Evolutionary conservation across 2,888 invertebrate genomes (phyloP).

Genomic region (Eutolmus rufibarbis): DNA sequence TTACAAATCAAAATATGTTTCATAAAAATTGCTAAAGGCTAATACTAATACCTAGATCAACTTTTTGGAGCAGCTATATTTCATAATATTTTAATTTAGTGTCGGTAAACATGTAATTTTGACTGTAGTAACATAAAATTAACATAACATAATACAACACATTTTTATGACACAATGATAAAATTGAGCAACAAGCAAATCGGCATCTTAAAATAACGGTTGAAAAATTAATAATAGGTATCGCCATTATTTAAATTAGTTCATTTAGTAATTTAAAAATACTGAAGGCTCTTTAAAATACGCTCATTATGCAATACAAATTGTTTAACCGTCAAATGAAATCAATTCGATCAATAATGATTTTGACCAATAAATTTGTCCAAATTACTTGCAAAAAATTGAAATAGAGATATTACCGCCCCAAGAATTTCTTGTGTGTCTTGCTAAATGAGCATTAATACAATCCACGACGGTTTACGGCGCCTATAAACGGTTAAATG

Average conservation of each 20-base stretch:
- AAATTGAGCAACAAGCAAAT: not conserved
- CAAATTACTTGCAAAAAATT: not conserved
- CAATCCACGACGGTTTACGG: not conserved
- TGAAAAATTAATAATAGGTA: not conserved
- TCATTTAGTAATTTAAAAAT: not conserved
- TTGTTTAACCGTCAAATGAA: not conserved
- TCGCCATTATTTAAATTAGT: not conserved
- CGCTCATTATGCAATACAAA: not conserved
- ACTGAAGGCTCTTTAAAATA: too few species aligned
- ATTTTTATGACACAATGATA: not conserved
- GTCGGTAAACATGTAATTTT: not conserved
- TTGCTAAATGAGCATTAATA: not conserved
- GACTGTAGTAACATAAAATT: not conserved
- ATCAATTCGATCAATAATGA: not conserved
- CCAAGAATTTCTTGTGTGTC: not conserved
- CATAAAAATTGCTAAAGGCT: too few species aligned
- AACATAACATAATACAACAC: not conserved
- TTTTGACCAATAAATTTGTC: not conserved
- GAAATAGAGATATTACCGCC: not conserved
- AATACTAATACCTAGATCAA: too few species aligned
- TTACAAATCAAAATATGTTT: not conserved
- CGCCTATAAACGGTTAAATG: constrained; percentile 24
- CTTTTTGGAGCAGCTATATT: not conserved
- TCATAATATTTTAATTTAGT: not conserved
- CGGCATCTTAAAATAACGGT: not conserved